Evolutionary conservation across 2,797 vertebrate genomes (phyloP).

Genomic region (Parauchenoglanis ngamensis): DNA sequence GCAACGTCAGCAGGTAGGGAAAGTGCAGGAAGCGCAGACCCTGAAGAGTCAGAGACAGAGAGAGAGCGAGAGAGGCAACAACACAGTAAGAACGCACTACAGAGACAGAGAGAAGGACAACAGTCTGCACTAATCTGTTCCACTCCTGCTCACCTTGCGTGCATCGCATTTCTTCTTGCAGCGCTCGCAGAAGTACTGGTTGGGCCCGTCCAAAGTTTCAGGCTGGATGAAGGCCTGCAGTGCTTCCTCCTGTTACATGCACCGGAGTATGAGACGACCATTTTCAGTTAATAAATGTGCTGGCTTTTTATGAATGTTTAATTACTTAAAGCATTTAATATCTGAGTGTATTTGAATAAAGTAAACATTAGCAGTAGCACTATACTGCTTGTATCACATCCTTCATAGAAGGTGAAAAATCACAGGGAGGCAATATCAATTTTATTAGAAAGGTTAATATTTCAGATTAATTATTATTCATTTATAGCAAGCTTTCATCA

Average conservation of each 20-base stretch:
- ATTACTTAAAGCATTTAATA: background rate
- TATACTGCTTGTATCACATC: background rate
- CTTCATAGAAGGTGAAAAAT: background rate
- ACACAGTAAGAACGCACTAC: background rate
- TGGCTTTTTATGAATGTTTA: background rate
- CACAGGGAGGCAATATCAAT: background rate
- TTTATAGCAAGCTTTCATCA: background rate
- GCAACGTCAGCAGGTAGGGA: slow-evolving; percentile 93
- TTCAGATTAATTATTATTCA: background rate
- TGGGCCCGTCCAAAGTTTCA: slow-evolving; percentile 94
- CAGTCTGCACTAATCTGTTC: background rate
- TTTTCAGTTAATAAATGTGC: background rate
- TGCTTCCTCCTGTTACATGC: slow-evolving; percentile 89
- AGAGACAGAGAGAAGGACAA: background rate
- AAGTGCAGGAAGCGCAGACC: slow-evolving; percentile 97
- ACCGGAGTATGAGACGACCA: background rate
- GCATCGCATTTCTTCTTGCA: slow-evolving; percentile 99
- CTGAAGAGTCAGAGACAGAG: slow-evolving; percentile 65
- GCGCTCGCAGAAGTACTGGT: slow-evolving; percentile 98
- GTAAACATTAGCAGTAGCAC: background rate
- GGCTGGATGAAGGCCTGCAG: slow-evolving; percentile 97
- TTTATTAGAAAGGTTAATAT: background rate
- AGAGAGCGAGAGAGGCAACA: background rate
- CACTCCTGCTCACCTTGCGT: slow-evolving; percentile 83
- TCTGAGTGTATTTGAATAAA: background rate